Evolutionary conservation across 2,113 vertebrate genomes (phyloP).

Genomic region (Salvelinus fontinalis): DNA sequence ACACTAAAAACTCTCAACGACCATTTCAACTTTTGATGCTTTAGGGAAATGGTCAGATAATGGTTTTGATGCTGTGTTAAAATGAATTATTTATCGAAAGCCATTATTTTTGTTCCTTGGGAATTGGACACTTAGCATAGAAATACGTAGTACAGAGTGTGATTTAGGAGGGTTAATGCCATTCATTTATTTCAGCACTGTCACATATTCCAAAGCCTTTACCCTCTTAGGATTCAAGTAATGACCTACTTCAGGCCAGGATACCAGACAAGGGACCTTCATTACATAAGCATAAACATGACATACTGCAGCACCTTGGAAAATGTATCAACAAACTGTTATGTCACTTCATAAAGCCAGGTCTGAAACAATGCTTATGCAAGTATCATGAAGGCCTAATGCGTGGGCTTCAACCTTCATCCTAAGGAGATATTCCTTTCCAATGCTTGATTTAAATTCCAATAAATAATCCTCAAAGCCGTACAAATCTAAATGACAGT

Average conservation of each 20-base stretch:
- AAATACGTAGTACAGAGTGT: neutral
- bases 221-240: conserved; percentile 31
- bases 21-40: too few relatives aligned
- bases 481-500: conserved; percentile 22
- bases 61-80: too few relatives aligned
- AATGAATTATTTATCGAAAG: too few relatives aligned
- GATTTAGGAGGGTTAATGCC: conserved; percentile 49
- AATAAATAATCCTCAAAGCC: conserved; percentile 8
- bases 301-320: conserved; percentile 21
- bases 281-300: conserved; percentile 38
- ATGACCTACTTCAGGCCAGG: neutral
- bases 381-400: conserved; percentile 33
- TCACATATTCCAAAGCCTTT: conserved; percentile 43
- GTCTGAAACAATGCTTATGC: conserved; percentile 25
- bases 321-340: conserved; percentile 1
- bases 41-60: too few relatives aligned
- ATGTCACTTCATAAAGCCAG: conserved; percentile 30
- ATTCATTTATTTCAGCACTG: conserved; percentile 70
- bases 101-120: neutral
- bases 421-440: conserved; percentile 1
- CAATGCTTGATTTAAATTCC: conserved; percentile 15
- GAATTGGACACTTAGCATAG: neutral
- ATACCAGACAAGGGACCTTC: conserved; percentile 23
- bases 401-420: neutral
- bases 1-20: neutral